These are phyloP conservation scores for Bryconaethiops microstoma DNA, from an alignment of 2,797 vertebrate species.

Conservation along the genomic window DNA sequence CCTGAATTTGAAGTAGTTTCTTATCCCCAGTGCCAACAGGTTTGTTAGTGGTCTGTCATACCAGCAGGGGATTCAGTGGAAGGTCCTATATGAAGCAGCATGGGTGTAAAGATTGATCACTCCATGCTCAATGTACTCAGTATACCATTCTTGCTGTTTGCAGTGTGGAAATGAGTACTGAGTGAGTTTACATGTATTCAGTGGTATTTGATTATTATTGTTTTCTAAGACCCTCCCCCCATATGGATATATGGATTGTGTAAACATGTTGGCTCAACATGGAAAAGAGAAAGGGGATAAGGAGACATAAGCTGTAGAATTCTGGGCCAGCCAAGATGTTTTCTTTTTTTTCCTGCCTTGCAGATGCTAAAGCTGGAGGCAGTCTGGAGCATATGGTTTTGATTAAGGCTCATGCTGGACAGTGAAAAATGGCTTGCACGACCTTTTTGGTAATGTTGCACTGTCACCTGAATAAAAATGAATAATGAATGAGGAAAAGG, in stretches of 20 bases:
- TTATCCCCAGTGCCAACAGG: slow-evolving; percentile 21
- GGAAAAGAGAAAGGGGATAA: not conserved
- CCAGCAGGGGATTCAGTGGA: not conserved
- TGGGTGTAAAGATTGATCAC: not conserved
- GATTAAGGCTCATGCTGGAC: slow-evolving; percentile 38
- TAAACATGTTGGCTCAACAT: not conserved
- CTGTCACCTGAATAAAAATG: slow-evolving; percentile 22
- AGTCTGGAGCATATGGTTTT: slow-evolving; percentile 45
- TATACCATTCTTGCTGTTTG: not conserved
- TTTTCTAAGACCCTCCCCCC: not conserved
- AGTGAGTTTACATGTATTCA: not conserved
- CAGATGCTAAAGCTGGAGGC: slow-evolving; percentile 48
- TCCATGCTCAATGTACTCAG: not conserved
- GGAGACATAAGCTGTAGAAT: slow-evolving; percentile 23
- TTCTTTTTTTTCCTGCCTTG: slow-evolving; percentile 19
- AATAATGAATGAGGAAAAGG: slow-evolving; percentile 32
- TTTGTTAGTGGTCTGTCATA: slow-evolving; percentile 18
- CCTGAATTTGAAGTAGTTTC: not conserved
- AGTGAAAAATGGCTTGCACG: slow-evolving; percentile 32
- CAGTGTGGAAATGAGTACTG: not conserved
- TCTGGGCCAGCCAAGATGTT: slow-evolving; percentile 36
- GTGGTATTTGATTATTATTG: not conserved
- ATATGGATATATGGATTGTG: not conserved
- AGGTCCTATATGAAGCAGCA: not conserved
- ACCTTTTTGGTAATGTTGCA: slow-evolving; percentile 33